Evolutionary conservation across 2,113 vertebrate genomes (phyloP), one percentile per base, ranked within the genome.

Genomic region (Turdus rufiventris): DNA sequence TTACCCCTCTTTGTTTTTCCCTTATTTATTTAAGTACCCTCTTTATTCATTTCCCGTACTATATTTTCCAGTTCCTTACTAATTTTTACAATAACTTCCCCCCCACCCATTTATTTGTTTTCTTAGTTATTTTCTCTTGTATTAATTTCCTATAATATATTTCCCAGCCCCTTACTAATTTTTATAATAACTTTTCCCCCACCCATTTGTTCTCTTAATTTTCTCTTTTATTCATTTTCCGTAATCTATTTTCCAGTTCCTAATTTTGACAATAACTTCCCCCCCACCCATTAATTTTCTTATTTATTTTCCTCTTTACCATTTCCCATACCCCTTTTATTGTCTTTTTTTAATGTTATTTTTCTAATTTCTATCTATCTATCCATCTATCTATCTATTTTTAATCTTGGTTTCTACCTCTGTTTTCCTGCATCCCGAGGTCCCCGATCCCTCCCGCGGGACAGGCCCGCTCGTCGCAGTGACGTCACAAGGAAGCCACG

Each of bases 401-500:
- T 33, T 20, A 56, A 33, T 33, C 18, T 54, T 12, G 20, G 21
- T 54, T 72, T 58, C 5, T 26, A 3, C 9, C 24, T 9, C 1
- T n/a, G 14, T 70, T 70, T 51, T 18, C 51, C 24, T 1, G 18
- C 14, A 13, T 14, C 63, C 28, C 15, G 10, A 3, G 14, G 2
- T 28, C 7, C 8, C 26, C 9, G 8, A 2, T 15, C 15, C 29
- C 29, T 31, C 29, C 17, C 34, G 54, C 61, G 28, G 48, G 34
- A 11, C 19, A 20, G 2, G 1, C 16, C 21, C 50, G 50, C 50
- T 9, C 25, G 5, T 1, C 5, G 0, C 5, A 2, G 13, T 54
- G 76, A 68, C 81, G 71, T 63, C 42, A 33, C 25, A 10, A 10
- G 21, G 6, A 14, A 13, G 61, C 38, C 25, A 28, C 58, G 0